Base-by-base conservation (phyloP, 1,140 invertebrate species). In the Cydia splendana region DNA sequence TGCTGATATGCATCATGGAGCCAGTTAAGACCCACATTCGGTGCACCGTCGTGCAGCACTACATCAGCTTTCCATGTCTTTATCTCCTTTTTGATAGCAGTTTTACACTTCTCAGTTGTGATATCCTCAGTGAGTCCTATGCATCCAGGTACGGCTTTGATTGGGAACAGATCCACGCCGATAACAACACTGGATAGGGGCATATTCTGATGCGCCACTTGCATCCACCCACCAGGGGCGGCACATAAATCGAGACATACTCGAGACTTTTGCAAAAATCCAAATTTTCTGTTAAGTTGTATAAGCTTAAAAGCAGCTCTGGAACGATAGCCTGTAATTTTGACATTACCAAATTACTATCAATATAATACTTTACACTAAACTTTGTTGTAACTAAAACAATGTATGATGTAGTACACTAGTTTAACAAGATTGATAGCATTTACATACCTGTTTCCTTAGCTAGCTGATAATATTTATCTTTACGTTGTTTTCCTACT, bases 161-260 rank as follows among this genome's bases (percentile, higher is more conserved):
- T 99, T 0, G 99, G 98, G 81, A 97, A 99, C 82, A 99, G 95
- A 95, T 99, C 99, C 30, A 99, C 96, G 79, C 98, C 98, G 75
- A 99, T 95, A 5, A 99, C 97, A 62, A 99, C 94, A 87, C 98
- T 99, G 0, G 98, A 99, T 0, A 99, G 95, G 0, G 99, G 99
- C 98, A 99, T 99, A 91, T 99, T 98, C 89, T 99, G 96, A 85
- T 97, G 96, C 62, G 98, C 99, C n/a, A 99, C 99, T 94, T 99
- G 99, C 95, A 99, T 98, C 99, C 99, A 99, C 85, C 99, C 99
- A 90, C 99, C 99, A 7, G 99, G 99, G 7, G 99, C 99, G 20
- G 99, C 99, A 94, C 99, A 99, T 53, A 99, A 94, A 95, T 99
- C 99, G 80, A 99, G 95, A 80, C 98, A 97, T 94, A 99, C 98